Base-by-base conservation (phyloP, 2,888 invertebrate species). In the Drosophila pegasa region DNA sequence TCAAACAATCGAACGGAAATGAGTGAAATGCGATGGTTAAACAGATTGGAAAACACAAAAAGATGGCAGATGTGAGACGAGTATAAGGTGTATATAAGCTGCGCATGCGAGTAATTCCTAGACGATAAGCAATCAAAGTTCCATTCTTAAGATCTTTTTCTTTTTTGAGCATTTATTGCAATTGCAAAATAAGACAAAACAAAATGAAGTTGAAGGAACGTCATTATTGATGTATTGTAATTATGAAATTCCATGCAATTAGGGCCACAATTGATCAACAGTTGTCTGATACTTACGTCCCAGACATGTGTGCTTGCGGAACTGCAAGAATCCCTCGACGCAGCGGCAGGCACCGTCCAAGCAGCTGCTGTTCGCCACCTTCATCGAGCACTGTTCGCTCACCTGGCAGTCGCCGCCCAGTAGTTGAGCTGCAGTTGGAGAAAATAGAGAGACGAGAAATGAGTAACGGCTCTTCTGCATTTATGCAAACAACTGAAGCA, bases 281-380 rank as follows among this genome's bases (percentile, higher is more conserved):
- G 73, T 80, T 74, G 84, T 63, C 75, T 75, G 83, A 84, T 92
- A 96, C 97, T 96, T 94, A 98, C 98, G 97, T 91, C 96, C 95
- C 59, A 98, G 94, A 91, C 98, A 98, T 41, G 97, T 97, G 92
- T 98, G 97, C 90, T 96, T 95, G 89, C 97, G 94, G 93, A 97
- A 97, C 92, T 97, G 97, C 72, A 97, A 93, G 93, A 95, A 97
- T 78, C 97, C 97, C 86, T 96, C 95, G 64, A 95, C 95, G 92
- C 98, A 98, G 43, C 96, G 95, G 90, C 98, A 98, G 50, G 95
- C 95, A 37, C 96, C 96, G 64, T 96, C 96, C 81, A 96, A 93
- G 87, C 98, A 98, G 75, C 95, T 95, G 91, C 97, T 97, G 93
- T 97, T 96, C 18, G 97, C 96, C 58, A 98, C 97, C 92, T 97